Evolutionary conservation across 2,113 vertebrate species (phyloP), one percentile per base, ranked within the genome.

Genomic region (Anoplopoma fimbria): DNA sequence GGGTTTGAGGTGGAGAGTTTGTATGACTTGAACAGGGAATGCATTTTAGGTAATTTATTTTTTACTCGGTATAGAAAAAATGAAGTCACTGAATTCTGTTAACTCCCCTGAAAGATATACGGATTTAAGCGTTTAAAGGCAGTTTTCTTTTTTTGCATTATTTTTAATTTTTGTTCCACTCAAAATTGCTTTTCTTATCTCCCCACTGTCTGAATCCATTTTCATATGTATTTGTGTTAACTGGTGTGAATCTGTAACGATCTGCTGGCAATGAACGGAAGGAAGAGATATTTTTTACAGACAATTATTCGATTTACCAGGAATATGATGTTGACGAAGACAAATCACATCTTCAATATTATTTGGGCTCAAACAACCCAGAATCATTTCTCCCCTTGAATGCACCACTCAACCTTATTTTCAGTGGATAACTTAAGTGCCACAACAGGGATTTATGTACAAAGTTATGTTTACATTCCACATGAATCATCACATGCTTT

Each of bases 31-130:
- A 88, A 85, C 40, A 78, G 76, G 77, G 64, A 89, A 83, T 67
- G 68, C 25, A 69, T 91, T 94, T 93, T 89, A 87, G 84, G 49
- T 94, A 90, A 93, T 93, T 95, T 94, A 94, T 95, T 94, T 93
- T 92, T 88, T 87, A 89, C 70, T 86, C 68, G 74, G 82, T 89
- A 84, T 76, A 62, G 21, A 78, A 34, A 49, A 60, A 69, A 40
- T 64, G 73, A 62, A 71, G 79, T 85, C 69, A 81, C 84, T 89
- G 86, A 89, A 67, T 75, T 74, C 36, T 58, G 31, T 84, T 90
- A 83, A 79, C 29, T 85, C 12, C 5, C 29, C 42, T 62, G 27
- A 64, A 80, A 63, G 9, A 53, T 67, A 40, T 40, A 85, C 34
- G 51, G 69, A 53, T 51, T 31, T 4, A 57, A 67, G 7, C 1